phyloP scores from a whole-genome alignment of 1,140 invertebrate species.

The Drosophila mayri region DNA sequence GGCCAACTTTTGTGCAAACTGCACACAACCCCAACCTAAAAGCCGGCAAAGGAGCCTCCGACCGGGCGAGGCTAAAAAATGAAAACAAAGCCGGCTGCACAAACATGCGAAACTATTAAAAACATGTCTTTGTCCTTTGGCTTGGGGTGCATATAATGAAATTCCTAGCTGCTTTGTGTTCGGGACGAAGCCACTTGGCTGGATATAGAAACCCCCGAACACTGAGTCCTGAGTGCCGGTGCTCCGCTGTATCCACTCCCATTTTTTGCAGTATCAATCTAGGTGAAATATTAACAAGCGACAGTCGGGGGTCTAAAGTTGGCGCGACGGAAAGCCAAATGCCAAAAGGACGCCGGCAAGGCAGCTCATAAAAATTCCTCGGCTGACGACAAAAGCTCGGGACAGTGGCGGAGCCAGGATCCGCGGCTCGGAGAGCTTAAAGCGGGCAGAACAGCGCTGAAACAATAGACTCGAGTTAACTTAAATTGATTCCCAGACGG shows the following conservation, averaged over 20 bases:
- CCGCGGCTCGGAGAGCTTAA: slow-evolving; percentile 36
- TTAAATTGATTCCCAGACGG: slow-evolving; percentile 81
- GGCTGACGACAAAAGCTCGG: slow-evolving; percentile 36
- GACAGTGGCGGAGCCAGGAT: slow-evolving; percentile 6
- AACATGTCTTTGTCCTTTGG: slow-evolving; percentile 82
- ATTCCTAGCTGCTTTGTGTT: slow-evolving; percentile 63
- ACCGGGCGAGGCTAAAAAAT: slow-evolving; percentile 13
- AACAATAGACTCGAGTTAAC: slow-evolving; percentile 82
- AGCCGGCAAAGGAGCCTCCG: slow-evolving; percentile 6
- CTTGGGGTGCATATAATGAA: slow-evolving; percentile 76
- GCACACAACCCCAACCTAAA: slow-evolving; percentile 21
- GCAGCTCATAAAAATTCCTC: slow-evolving; percentile 80
- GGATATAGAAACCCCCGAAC: slow-evolving; percentile 6
- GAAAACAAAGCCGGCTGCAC: slow-evolving; percentile 51
- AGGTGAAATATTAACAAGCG: slow-evolving; percentile 81
- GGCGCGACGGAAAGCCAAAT: slow-evolving; percentile 46
- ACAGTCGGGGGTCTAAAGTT: slow-evolving; percentile 47
- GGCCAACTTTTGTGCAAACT: slow-evolving; percentile 52
- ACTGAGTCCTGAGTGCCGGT: not conserved
- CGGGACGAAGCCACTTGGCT: slow-evolving; percentile 54
- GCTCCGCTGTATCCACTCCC: not conserved
- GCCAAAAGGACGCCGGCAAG: slow-evolving; percentile 28
- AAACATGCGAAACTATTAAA: slow-evolving; percentile 80
- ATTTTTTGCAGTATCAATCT: slow-evolving; percentile 71
- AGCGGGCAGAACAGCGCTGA: slow-evolving; percentile 60